Evolutionary conservation across 1,140 invertebrate species (phyloP).

Genomic region (Zaprionus ghesquierei): DNA sequence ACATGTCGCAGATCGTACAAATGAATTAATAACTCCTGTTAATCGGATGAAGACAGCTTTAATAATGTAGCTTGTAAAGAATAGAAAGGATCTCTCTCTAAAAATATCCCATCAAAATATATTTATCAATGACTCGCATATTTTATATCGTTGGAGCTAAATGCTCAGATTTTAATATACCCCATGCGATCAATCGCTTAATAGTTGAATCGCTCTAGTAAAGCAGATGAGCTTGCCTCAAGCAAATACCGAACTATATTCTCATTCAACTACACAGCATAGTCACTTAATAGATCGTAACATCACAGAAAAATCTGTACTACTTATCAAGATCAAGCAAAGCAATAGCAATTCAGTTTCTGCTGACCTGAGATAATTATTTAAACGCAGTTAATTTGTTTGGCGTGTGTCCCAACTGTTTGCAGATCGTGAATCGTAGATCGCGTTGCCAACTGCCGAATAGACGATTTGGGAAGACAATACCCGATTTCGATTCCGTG

Average conservation of each 20-base stretch:
- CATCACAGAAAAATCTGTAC: background rate
- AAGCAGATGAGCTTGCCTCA: too few species aligned
- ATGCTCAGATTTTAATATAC: too few species aligned
- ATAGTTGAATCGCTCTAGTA: background rate
- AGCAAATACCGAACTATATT: background rate
- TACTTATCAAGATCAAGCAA: background rate
- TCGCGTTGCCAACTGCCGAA: background rate
- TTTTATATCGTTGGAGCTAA: too few species aligned
- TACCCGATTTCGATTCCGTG: conserved; percentile 2
- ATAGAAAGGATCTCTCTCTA: too few species aligned
- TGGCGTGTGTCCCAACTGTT: conserved; percentile 47
- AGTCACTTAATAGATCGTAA: background rate
- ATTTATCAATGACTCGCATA: too few species aligned
- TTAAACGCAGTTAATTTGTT: conserved; percentile 73
- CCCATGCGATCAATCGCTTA: background rate
- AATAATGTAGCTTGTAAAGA: too few species aligned
- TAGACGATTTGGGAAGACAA: background rate
- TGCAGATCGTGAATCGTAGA: conserved; percentile 9
- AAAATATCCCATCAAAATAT: background rate
- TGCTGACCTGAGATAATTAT: conserved; percentile 6
- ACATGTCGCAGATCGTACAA: background rate
- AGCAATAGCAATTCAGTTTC: background rate
- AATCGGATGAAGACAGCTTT: too few species aligned
- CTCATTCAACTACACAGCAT: background rate
- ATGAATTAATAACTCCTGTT: too few species aligned